Base-by-base conservation (phyloP, 2,797 vertebrate species). In the Esox masquinongy region DNA sequence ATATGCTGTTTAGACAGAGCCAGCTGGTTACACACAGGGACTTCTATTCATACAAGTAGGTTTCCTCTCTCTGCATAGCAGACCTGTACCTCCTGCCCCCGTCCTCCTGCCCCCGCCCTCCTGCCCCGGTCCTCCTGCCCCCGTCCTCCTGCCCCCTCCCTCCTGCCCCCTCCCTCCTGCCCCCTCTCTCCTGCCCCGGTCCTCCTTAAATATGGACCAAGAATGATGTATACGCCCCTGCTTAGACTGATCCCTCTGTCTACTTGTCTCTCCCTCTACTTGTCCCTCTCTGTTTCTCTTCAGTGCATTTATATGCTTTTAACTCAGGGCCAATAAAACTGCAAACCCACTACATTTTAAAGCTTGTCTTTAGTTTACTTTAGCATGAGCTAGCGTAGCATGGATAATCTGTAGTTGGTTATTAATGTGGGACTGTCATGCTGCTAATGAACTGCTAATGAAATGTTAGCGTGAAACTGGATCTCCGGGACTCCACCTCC, bases 11-110 rank as follows among this genome's bases (percentile, higher is more conserved):
- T 88, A 87, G 80, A 86, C 82, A 86, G 81, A 89, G 89, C 85
- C 81, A 68, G 77, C 87, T 84, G 87, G 53, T 56, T 16, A 88
- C 72, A 72, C 87, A 94, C 92, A 94, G 93, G 90, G 86, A 82
- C 78, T 74, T 90, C 87, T 90, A 93, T 94, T 94, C 93, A 94
- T 93, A 77, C 68, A 36, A 85, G 83, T 79, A 85, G 86, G 88
- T 85, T 89, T 89, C 66, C 74, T 85, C 74, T 75, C 59, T 75
- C 59, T 51, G 74, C 80, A 79, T 70, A 82, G 81, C 75, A 72
- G 82, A 86, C 82, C 77, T 80, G 53, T 47, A 76, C 49, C 70
- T 74, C 63, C 73, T 70, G 22, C 77, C 75, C 70, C 78, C 73
- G 22, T 50, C 61, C 81, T 56, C 70, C 64, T 80, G 61, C 63